Conservation (phyloP, 2,113 vertebrate genomes). For the Dascyllus trimaculatus region DNA sequence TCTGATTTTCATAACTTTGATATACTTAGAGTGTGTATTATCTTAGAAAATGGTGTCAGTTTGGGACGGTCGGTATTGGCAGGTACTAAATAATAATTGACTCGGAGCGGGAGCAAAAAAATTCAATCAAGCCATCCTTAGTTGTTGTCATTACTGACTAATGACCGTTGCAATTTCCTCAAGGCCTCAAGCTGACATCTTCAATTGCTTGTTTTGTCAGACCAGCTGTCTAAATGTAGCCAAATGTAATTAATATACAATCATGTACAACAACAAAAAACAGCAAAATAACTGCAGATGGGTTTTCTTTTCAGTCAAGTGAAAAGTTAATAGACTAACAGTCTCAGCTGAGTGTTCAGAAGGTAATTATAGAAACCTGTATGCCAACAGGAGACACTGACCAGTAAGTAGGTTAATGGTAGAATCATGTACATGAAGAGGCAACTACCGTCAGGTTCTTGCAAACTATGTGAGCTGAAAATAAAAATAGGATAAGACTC, state of each 20-base stretch:
- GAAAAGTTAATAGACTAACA: background rate
- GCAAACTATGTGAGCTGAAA: constrained; percentile 10
- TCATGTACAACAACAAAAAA: background rate
- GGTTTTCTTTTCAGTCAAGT: background rate
- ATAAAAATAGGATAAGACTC: background rate
- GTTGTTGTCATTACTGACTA: constrained; percentile 18
- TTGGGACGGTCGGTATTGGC: too few relatives aligned
- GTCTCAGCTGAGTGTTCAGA: background rate
- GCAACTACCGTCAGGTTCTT: background rate
- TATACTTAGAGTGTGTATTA: too few relatives aligned
- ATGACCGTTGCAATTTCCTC: background rate
- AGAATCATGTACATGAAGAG: background rate
- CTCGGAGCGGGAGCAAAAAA: too few relatives aligned
- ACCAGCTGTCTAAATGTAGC: constrained; percentile 4
- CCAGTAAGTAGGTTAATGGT: background rate
- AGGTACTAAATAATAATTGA: too few relatives aligned
- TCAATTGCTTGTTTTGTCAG: constrained; percentile 1
- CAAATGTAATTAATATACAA: background rate
- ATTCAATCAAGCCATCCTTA: too few relatives aligned
- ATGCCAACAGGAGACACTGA: background rate
- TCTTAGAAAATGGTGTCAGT: too few relatives aligned
- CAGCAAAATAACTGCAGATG: background rate
- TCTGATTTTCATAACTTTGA: too few relatives aligned
- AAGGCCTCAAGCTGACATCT: background rate
- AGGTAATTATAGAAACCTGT: background rate